Evolutionary conservation across 2,888 invertebrate species (phyloP).

Genomic region (Myopa testacea): DNA sequence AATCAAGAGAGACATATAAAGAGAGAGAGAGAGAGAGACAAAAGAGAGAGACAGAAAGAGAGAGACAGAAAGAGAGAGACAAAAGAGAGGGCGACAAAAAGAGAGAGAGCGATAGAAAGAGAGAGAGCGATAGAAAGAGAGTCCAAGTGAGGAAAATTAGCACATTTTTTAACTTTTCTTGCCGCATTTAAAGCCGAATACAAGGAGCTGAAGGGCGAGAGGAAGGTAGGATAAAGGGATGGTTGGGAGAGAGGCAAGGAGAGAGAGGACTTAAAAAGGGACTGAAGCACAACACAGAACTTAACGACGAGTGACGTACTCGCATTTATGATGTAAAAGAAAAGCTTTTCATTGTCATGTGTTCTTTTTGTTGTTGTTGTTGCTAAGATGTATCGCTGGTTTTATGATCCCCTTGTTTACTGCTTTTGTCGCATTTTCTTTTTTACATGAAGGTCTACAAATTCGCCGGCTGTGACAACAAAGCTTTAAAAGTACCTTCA

Average conservation of each 20-base stretch:
- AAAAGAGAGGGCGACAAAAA: too few relatives aligned
- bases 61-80: neutral
- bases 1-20: too few relatives aligned
- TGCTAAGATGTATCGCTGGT: neutral
- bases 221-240: neutral
- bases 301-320: neutral
- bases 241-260: neutral
- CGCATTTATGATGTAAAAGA: neutral
- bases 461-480: too few relatives aligned
- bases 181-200: too few relatives aligned
- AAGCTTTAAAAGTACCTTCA: too few relatives aligned
- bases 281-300: too few relatives aligned
- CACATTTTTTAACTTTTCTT: too few relatives aligned
- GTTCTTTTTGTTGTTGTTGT: conserved; percentile 29
- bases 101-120: neutral
- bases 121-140: neutral
- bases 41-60: neutral
- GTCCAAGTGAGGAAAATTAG: neutral
- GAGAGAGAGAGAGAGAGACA: neutral
- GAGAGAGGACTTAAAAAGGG: too few relatives aligned
- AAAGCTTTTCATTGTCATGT: conserved; percentile 28
- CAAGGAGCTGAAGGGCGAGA: too few relatives aligned
- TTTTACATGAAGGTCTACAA: too few relatives aligned
- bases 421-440: too few relatives aligned
- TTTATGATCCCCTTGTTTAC: too few relatives aligned